phyloP scores from a whole-genome alignment of 2,888 invertebrate genomes.

The Ctena decussata region DNA sequence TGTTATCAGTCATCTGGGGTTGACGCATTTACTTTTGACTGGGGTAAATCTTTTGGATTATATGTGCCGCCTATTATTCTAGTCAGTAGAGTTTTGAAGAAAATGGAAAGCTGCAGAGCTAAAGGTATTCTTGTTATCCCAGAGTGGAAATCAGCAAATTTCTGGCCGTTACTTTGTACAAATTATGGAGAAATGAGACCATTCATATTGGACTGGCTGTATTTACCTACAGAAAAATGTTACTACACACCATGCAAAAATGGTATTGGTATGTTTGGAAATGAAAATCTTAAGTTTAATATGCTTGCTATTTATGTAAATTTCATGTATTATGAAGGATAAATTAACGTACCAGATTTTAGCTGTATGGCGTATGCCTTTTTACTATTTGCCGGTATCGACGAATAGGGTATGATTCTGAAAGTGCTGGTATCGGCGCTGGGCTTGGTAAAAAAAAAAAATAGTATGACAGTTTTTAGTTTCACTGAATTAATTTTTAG shows the following conservation, averaged over 20 bases:
- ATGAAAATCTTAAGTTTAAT: too few species aligned
- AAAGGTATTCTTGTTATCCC: slow-evolving; percentile 37
- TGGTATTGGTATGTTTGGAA: too few species aligned
- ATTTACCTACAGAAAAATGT: too few species aligned
- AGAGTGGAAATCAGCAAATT: slow-evolving; percentile 50
- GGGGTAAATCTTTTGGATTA: too few species aligned
- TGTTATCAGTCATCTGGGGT: slow-evolving; percentile 21
- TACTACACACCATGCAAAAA: too few species aligned
- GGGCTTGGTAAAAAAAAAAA: too few species aligned
- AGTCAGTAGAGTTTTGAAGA: slow-evolving; percentile 33
- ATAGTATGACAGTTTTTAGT: too few species aligned
- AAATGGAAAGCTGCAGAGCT: slow-evolving; percentile 35
- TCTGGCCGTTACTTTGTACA: slow-evolving; percentile 29
- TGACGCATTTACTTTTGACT: too few species aligned
- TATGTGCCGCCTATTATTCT: slow-evolving; percentile 47
- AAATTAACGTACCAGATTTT: too few species aligned
- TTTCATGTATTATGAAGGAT: too few species aligned
- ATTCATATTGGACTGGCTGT: not conserved
- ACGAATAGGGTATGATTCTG: not conserved
- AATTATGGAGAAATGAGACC: not conserved
- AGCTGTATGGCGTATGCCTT: not conserved
- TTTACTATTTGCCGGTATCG: not conserved
- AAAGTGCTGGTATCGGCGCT: not conserved
- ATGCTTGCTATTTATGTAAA: too few species aligned
- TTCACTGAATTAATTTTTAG: too few species aligned